Base-by-base conservation (phyloP, 2,888 invertebrate genomes). In the Microchrysa polita region DNA sequence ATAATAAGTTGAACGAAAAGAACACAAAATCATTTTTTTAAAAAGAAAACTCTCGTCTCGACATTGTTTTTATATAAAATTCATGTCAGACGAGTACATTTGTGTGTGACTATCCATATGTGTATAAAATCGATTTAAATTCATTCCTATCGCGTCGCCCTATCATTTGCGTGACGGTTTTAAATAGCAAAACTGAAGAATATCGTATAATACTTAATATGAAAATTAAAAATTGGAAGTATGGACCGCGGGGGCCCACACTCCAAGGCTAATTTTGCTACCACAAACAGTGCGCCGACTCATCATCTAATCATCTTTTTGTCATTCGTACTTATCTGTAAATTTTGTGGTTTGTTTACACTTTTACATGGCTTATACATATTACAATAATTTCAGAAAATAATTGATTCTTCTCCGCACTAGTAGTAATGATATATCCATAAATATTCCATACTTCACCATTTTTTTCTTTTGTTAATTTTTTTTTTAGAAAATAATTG, bases 31-130 rank as follows among this genome's bases (percentile, higher is more conserved):
- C 55, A 57, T 69, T 69, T 18, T 23, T n/a, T n/a, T n/a, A n/a
- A 27, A 52, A 40, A 14, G 14, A 69, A n/a, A n/a, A 69, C n/a
- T 48, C 42, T 44, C 40, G 69, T 69, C 55, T 69, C 69, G 23
- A 40, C 69, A 69, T 69, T 69, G 69, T 69, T 69, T 69, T 55
- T 69, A 69, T 69, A 69, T 69, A 69, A 69, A 69, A 69, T 69
- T 55, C 55, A 69, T 69, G 69, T 40, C 55, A 57, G 57, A 69
- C 69, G 20, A 42, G 42, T 14, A 22, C n/a, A n/a, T n/a, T n/a
- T n/a, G n/a, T n/a, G n/a, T 23, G 23, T 48, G 61, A 61, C 18
- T n/a, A n/a, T n/a, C 40, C 16, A 48, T 34, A 7, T 34, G 27
- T n/a, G 7, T 7, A 34, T 7, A 34, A 34, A 34, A 34, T 34